These are phyloP conservation scores for Chymomyza caudatula DNA, from an alignment of 2,888 invertebrate species.

Conservation along the genomic window DNA sequence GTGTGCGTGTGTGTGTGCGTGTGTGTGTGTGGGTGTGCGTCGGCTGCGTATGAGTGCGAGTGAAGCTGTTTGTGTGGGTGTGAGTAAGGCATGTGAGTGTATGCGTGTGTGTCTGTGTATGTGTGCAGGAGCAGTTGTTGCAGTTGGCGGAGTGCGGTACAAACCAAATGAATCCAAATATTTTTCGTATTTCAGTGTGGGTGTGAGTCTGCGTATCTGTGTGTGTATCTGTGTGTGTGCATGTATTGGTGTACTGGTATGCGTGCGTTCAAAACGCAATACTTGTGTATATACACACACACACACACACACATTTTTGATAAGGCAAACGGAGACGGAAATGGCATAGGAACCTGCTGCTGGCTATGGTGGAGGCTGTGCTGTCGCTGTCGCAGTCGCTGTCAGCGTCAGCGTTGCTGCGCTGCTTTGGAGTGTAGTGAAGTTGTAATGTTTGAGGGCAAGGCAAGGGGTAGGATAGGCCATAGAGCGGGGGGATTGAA, in stretches of 20 bases:
- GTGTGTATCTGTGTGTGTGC: constrained; percentile 22
- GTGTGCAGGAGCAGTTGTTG: constrained; percentile 35
- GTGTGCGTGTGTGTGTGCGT: constrained; percentile 14
- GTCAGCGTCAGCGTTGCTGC: not conserved
- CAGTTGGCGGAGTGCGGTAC: constrained; percentile 43
- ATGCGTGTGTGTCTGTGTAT: constrained; percentile 13
- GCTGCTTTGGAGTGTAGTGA: constrained; percentile 30
- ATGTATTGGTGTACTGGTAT: constrained; percentile 21
- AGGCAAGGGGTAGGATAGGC: constrained; percentile 7
- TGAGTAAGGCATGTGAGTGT: not conserved
- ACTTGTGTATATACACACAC: constrained; percentile 34
- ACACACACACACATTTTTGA: constrained; percentile 39
- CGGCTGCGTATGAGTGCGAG: not conserved
- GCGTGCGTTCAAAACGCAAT: constrained; percentile 17
- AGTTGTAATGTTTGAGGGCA: not conserved
- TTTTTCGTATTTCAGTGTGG: constrained; percentile 31
- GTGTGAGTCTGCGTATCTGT: not conserved
- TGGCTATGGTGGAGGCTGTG: constrained; percentile 40
- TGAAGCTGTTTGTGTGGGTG: not conserved
- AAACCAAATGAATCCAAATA: constrained; percentile 63
- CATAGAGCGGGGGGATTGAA: constrained; percentile 1
- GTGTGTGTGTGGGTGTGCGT: not conserved
- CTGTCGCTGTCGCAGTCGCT: constrained; percentile 39
- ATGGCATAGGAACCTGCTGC: constrained; percentile 51
- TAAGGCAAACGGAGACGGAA: constrained; percentile 64